Evolutionary conservation across 2,888 invertebrate genomes (phyloP).

Genomic region (Thera obeliscata): DNA sequence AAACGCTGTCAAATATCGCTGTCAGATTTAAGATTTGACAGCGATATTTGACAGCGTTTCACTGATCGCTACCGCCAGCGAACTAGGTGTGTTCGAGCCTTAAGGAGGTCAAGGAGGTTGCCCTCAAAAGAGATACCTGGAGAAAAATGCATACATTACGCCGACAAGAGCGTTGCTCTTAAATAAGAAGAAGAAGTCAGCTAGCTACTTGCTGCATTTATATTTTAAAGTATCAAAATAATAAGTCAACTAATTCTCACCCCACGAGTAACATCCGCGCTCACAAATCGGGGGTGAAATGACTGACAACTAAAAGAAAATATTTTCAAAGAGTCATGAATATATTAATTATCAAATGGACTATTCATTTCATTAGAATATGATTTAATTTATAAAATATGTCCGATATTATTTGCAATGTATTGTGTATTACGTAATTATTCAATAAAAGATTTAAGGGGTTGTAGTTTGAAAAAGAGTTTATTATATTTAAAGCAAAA

Average conservation of each 20-base stretch:
- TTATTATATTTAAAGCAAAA: background rate
- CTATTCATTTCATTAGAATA: constrained; percentile 56
- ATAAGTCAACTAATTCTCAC: constrained; percentile 30
- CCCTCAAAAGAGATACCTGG: too few species aligned
- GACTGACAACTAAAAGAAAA: constrained; percentile 77
- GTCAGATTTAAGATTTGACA: too few species aligned
- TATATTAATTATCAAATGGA: constrained; percentile 75
- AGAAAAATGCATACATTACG: too few species aligned
- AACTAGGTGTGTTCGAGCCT: too few species aligned
- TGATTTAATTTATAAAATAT: constrained; percentile 57
- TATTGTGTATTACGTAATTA: constrained; percentile 44
- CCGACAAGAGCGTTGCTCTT: too few species aligned
- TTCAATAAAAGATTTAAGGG: constrained; percentile 36
- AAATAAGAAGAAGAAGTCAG: too few species aligned
- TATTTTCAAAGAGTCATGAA: constrained; percentile 69
- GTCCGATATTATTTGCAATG: constrained; percentile 51
- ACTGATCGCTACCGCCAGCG: too few species aligned
- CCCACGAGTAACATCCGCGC: constrained; percentile 36
- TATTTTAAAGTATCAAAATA: constrained; percentile 49
- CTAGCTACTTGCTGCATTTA: background rate
- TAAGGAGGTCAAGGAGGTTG: too few species aligned
- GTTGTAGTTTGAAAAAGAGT: constrained; percentile 20
- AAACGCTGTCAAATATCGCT: too few species aligned
- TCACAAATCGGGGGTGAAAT: constrained; percentile 51
- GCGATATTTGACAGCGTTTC: too few species aligned